Percentiles rank a stretch among this genome's conserved stretches.
These are phyloP conservation scores for Atethmia centrago DNA, from an alignment of 2,888 invertebrate genomes.

Conservation along the genomic window DNA sequence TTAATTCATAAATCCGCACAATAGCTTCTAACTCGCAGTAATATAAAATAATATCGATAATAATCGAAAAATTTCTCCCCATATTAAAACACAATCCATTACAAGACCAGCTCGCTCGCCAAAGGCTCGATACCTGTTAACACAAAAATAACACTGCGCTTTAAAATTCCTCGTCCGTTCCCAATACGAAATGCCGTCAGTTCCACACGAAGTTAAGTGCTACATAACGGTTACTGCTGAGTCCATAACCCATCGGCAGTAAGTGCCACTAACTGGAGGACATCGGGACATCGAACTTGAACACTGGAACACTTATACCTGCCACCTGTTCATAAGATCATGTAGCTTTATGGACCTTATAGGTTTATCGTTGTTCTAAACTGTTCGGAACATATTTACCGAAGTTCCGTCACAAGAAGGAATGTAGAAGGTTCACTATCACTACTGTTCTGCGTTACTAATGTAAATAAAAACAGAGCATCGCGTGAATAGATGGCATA, in stretches of 20 bases:
- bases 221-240: conserved; percentile 38
- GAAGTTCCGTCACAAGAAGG: neutral
- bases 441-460: too few relatives aligned
- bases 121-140: neutral
- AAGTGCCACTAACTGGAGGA: conserved; percentile 54
- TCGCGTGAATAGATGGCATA: neutral
- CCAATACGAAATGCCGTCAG: neutral
- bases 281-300: conserved; percentile 51
- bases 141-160: conserved; percentile 26
- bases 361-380: conserved; percentile 60
- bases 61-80: neutral
- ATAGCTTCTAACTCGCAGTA: neutral
- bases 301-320: conserved; percentile 50
- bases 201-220: conserved; percentile 43
- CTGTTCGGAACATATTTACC: conserved; percentile 60
- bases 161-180: neutral
- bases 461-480: neutral
- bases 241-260: conserved; percentile 49
- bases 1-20: neutral
- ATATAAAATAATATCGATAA: neutral
- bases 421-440: conserved; percentile 39
- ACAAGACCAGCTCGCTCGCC: neutral
- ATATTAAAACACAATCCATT: neutral
- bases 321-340: conserved; percentile 58
- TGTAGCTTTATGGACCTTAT: conserved; percentile 55